Evolutionary conservation across 2,888 invertebrate genomes (phyloP).

Genomic region (Diarsia rubi): DNA sequence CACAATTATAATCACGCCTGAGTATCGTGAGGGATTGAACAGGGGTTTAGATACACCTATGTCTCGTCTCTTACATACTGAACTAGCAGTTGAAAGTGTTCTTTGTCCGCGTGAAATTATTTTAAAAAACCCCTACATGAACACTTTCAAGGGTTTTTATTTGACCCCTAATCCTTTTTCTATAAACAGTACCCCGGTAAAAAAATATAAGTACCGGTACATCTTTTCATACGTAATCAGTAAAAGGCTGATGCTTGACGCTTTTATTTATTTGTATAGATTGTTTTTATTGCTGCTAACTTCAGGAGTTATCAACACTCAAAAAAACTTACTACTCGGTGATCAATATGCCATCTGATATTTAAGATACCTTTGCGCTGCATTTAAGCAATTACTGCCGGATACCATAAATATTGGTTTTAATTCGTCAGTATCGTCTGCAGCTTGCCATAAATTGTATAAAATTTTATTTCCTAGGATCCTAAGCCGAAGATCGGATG

Average conservation of each 20-base stretch:
- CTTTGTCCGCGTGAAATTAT: no score
- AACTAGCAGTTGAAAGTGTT: not conserved
- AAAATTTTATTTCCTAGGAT: constrained; percentile 18
- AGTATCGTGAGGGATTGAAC: not conserved
- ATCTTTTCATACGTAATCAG: no score
- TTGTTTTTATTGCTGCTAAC: no score
- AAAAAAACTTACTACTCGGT: not conserved
- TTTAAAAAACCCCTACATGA: no score
- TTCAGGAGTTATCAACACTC: not conserved
- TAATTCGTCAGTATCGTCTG: not conserved
- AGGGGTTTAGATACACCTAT: not conserved
- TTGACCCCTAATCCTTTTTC: no score
- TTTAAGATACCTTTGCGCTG: not conserved
- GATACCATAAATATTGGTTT: constrained; percentile 6
- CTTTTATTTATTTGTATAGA: no score
- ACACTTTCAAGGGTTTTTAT: no score
- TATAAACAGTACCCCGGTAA: no score
- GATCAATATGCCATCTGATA: not conserved
- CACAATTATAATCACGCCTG: not conserved
- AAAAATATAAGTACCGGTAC: no score
- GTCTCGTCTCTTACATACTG: not conserved
- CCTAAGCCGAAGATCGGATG: not conserved
- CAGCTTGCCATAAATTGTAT: not conserved
- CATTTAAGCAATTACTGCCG: not conserved
- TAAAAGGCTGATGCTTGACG: no score